Base-by-base conservation (phyloP, 1,140 invertebrate species). In the Coenobita brevimanus region DNA sequence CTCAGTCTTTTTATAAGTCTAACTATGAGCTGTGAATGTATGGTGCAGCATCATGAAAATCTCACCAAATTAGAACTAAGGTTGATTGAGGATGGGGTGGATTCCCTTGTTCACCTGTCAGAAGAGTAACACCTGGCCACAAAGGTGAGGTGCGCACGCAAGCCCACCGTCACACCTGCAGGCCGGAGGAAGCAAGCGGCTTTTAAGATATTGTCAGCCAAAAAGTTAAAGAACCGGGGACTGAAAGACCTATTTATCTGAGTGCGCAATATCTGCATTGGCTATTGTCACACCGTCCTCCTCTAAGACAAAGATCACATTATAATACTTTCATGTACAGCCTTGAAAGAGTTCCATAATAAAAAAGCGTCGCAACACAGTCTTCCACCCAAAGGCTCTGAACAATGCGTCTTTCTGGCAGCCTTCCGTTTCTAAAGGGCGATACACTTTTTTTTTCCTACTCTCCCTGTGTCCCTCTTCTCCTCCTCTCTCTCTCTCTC, bases 231-330 rank as follows among this genome's bases (percentile, higher is more conserved):
- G 79, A 73, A 62, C 27, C 46, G 78, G 67, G 27, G 62, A 87
- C 46, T 80, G 67, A 87, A 87, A 87, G 85, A 80, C 76, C 76
- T 87, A 87, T 87, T 81, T 87, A 87, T 87, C 62, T 87, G 80
- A 87, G 85, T 87, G 85, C 85, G 85, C 78, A 81, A 87, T 87
- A 87, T 87, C 76, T 87, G 85, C 85, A 87, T 80, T 87, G 85
- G 85, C 85, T 30, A 81, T 87, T 87, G 85, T 87, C 78, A 27
- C 64, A 24, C 36, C 62, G 27, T 87, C 85, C 85, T 87, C 85
- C 75, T 60, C 76, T 73, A 36, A 87, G 67, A 87, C 85, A 87
- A 87, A 80, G 85, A 87, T 87, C 85, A 87, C 85, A 87, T 87
- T 87, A 87, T 87, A 75, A 69, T 80, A 80, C 76, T 81, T 73